Evolutionary conservation across 2,888 invertebrate species (phyloP), one percentile per base, ranked within the genome.

Genomic region (Vannuccia rotundouncinata): DNA sequence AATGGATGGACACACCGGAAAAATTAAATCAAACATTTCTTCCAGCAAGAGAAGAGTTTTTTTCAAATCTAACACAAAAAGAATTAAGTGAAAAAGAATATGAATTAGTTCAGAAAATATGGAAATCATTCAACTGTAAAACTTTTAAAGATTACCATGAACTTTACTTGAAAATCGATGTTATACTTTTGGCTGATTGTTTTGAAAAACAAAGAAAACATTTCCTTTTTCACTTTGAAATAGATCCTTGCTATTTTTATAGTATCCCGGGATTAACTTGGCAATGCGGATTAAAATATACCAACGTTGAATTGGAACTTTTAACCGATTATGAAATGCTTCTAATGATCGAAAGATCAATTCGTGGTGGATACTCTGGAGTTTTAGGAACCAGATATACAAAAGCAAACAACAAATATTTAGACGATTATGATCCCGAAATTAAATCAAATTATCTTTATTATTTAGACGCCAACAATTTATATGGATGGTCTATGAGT

Each of bases 281-380:
- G 81, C 79, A 81, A 79, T 30, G 77, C 31, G 81, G 79, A 0
- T 82, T 83, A 59, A 83, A 83, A 81, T 80, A 59, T 79, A 82
- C 80, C 13, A 59, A 77, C 0, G 77, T 82, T 66, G 59, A 81
- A 31, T 78, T 83, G 77, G 82, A 83, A 82, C 77, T 82, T 31
- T 60, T 83, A 77, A 79, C 78, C 1, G 82, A 82, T 73, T 0
- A 74, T 74, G 79, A 82, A 78, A 82, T 81, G 81, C 74, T 80
- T n/a, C 59, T 59, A 31, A 60, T 82, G 31, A 31, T 82, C 45
- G 81, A 81, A 78, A 79, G 76, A 66, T 79, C 79, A 73, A 82
- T 81, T 25, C 73, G 81, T 31, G 82, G 82, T 28, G 80, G 82
- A 60, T 77, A 81, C 30, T 82, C 81, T 27, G 79, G 80, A 22